Base-by-base conservation (phyloP, 2,888 invertebrate genomes). In the Patella depressa region DNA sequence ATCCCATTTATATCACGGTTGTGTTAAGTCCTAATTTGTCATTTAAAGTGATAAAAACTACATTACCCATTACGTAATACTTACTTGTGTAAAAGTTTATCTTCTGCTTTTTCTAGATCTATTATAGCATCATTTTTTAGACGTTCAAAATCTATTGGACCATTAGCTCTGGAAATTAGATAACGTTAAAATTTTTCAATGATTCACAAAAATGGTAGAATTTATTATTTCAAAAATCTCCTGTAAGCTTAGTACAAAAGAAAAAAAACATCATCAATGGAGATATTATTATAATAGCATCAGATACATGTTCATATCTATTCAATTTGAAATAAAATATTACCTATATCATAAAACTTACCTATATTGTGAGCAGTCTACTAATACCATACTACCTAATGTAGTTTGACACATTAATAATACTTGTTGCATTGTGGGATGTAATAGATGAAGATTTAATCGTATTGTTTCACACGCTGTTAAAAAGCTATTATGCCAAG, bases 111-210 rank as follows among this genome's bases (percentile, higher is more conserved):
- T 81, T 91, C 91, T 73, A 91, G 86, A 73, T 92, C 92, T 69
- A 91, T 83, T 53, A 88, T 87, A 45, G 91, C 87, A 81, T 88
- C 90, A 79, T 90, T 90, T 78, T 89, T 89, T 80, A 92, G 82
- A 53, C 86, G 85, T 73, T 91, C 91, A 86, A 92, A 91, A 78
- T 91, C 91, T 81, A 91, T 85, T 34, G 91, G 89, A 11, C 92
- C 91, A 79, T 85, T 82, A 15, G 86, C 78, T 74, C 90, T 90
- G 82, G 53, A 80, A 81, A 54, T 17, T 71, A 59, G 45, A 11
- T 14, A 72, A 69, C 12, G 3, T 19, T 65, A 29, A 29, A 29
- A 2, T 29, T 29, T 29, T 29, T 29, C 9, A 65, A 9, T 24
- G 3, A 24, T 12, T 24, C 2, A 65, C 7, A 65, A 65, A 45